These are phyloP conservation scores for Carlito syrichta DNA, from an alignment of 2,113 vertebrate species.

Conservation along the genomic window DNA sequence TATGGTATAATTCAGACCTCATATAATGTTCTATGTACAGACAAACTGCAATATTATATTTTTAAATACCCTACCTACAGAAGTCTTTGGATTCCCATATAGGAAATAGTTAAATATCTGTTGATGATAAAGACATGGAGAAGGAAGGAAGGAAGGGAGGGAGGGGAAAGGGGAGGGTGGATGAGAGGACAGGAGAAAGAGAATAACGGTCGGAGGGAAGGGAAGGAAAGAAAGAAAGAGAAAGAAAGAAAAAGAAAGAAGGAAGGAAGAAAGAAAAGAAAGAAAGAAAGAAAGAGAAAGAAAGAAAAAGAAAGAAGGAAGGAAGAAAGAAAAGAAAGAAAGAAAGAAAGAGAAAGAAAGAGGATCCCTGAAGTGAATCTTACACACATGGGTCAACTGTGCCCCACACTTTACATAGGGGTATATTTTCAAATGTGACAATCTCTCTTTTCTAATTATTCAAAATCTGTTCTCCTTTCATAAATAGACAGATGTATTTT, in stretches of 20 bases:
- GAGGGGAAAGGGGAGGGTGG: too few relatives aligned
- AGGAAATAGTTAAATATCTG: not conserved
- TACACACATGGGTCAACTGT: not conserved
- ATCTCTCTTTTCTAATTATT: not conserved
- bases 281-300: not conserved
- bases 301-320: accelerated
- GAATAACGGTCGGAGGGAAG: too few relatives aligned
- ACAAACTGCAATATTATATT: not conserved
- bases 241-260: not conserved
- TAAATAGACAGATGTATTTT: not conserved
- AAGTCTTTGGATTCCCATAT: not conserved
- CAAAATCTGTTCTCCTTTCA: not conserved
- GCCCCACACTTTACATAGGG: not conserved
- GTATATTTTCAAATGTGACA: not conserved
- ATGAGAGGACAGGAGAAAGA: not conserved
- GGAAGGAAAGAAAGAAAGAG: not conserved
- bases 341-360: not conserved
- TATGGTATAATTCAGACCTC: not conserved
- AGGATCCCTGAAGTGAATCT: not conserved
- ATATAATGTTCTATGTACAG: not conserved
- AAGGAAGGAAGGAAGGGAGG: not conserved
- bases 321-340: not conserved
- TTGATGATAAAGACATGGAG: not conserved
- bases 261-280: too few relatives aligned
- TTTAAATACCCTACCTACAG: not conserved